Conservation (phyloP, 2,113 vertebrate species). For the Phocoena phocoena region DNA sequence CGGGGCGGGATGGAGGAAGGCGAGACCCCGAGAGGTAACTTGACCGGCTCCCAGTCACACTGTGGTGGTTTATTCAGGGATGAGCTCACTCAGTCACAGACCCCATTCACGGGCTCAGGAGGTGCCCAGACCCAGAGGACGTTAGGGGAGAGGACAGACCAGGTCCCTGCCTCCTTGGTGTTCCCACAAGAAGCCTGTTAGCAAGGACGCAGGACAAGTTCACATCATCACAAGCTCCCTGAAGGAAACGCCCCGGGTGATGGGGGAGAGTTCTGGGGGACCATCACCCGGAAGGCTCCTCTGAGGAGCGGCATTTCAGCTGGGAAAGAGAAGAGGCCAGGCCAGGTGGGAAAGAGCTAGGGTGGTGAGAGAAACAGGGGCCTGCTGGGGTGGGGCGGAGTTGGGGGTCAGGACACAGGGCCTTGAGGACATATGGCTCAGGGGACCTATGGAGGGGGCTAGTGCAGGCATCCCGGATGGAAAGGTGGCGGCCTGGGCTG, state of each 20-base stretch:
- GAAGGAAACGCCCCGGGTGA: neutral
- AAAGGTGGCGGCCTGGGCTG: neutral
- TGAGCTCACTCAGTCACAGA: neutral
- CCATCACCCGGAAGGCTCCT: neutral
- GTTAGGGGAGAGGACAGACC: neutral
- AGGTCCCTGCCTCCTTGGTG: neutral
- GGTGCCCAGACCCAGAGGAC: neutral
- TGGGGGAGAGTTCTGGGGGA: neutral
- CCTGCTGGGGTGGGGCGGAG: rapidly evolving
- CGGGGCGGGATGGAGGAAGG: neutral
- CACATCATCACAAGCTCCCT: neutral
- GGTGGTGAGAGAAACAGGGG: neutral
- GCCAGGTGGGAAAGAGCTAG: neutral
- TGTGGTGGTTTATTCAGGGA: neutral
- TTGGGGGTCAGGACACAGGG: neutral
- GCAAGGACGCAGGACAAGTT: neutral
- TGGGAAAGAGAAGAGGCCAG: neutral
- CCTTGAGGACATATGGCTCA: neutral
- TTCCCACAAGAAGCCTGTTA: neutral
- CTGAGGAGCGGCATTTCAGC: neutral
- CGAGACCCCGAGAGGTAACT: neutral
- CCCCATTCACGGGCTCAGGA: neutral
- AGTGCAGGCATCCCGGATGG: neutral
- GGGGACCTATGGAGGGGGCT: neutral
- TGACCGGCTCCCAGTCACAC: neutral